Conservation (phyloP, 2,888 invertebrate genomes). For the Tryphoninae sp. region DNA sequence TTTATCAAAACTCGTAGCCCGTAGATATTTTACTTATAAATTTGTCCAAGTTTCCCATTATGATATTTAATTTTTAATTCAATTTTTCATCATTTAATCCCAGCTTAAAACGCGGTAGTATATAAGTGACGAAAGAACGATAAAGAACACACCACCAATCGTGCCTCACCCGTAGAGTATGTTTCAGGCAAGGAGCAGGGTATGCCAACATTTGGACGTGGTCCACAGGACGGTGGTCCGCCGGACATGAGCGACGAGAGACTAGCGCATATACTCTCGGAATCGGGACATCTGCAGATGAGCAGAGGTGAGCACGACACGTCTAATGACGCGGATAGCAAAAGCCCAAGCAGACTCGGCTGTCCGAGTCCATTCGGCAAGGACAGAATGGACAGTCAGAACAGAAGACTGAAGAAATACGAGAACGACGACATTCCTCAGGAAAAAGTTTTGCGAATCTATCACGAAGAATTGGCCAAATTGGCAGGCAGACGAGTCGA, state of each 20-base stretch:
- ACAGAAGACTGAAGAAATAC: slow-evolving; percentile 91
- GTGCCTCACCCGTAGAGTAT: slow-evolving; percentile 82
- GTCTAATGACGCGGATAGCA: slow-evolving; percentile 88
- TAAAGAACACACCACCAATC: slow-evolving; percentile 80
- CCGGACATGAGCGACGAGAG: slow-evolving; percentile 94
- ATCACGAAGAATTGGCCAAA: slow-evolving; percentile 97
- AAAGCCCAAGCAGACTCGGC: slow-evolving; percentile 89
- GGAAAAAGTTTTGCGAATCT: slow-evolving; percentile 96
- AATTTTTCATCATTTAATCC: slow-evolving; percentile 43
- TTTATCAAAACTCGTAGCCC: background rate
- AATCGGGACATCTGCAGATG: slow-evolving; percentile 95
- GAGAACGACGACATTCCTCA: slow-evolving; percentile 97
- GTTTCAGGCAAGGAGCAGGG: slow-evolving; percentile 92
- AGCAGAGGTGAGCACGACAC: slow-evolving; percentile 82
- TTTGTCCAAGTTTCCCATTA: slow-evolving; percentile 45
- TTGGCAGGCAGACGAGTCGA: slow-evolving; percentile 91
- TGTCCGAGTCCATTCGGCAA: slow-evolving; percentile 92
- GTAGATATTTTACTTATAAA: slow-evolving; percentile 17
- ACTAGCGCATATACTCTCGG: slow-evolving; percentile 95
- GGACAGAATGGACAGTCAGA: slow-evolving; percentile 84
- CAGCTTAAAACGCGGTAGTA: slow-evolving; percentile 49
- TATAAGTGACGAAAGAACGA: slow-evolving; percentile 67
- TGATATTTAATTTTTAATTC: slow-evolving; percentile 36
- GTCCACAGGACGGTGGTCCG: slow-evolving; percentile 83
- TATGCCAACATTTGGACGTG: slow-evolving; percentile 89